These are phyloP conservation scores for Peucedramus taeniatus DNA, from an alignment of 2,113 vertebrate species.

Conservation along the genomic window DNA sequence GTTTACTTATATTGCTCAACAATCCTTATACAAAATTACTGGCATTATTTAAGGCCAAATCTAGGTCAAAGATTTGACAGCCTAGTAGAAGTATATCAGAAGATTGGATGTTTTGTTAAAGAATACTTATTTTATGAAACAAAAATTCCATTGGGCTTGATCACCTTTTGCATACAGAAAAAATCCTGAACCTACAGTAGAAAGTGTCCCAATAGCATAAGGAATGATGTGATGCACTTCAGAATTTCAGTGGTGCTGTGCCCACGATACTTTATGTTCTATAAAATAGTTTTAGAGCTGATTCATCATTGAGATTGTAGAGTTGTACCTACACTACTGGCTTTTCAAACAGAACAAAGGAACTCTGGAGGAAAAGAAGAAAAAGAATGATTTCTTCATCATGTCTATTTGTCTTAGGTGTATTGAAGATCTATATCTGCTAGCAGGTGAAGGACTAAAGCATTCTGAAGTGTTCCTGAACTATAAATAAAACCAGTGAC, in stretches of 20 bases:
- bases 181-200: not conserved
- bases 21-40: not conserved
- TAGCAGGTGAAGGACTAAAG: not conserved
- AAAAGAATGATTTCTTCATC: not conserved
- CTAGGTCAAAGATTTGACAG: not conserved
- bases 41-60: not conserved
- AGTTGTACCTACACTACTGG: not conserved
- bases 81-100: not conserved
- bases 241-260: not conserved
- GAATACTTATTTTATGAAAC: not conserved
- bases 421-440: not conserved
- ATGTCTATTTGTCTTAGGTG: not conserved
- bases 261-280: not conserved
- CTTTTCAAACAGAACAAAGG: not conserved
- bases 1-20: not conserved
- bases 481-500: not conserved
- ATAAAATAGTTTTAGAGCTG: not conserved
- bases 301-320: not conserved
- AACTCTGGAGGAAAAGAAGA: not conserved
- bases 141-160: not conserved
- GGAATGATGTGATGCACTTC: not conserved
- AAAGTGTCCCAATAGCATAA: not conserved
- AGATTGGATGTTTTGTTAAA: not conserved
- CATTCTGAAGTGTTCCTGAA: not conserved
- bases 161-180: not conserved